Evolutionary conservation across 2,797 vertebrate genomes (phyloP).

Genomic region (Sebastes iracundus): DNA sequence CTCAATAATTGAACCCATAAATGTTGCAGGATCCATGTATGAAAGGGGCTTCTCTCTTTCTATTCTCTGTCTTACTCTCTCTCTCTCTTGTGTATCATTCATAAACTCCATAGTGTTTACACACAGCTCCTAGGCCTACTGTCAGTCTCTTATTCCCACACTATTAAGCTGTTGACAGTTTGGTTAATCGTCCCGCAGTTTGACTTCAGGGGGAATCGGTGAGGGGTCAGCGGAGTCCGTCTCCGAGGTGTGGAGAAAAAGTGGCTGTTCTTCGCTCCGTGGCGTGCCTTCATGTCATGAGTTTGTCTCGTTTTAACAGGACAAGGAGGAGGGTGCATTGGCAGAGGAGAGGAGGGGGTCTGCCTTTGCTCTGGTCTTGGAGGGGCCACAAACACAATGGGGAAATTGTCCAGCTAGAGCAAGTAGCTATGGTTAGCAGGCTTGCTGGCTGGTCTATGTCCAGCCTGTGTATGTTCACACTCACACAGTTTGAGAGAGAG

Average conservation of each 20-base stretch:
- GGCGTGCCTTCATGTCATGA: conserved; percentile 29
- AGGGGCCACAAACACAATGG: conserved; percentile 60
- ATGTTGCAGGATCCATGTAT: conserved; percentile 33
- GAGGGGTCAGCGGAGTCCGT: conserved; percentile 55
- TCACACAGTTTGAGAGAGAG: conserved; percentile 77
- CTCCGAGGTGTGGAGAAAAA: conserved; percentile 57
- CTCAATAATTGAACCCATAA: conserved; percentile 33
- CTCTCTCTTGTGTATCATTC: conserved; percentile 34
- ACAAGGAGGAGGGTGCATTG: not conserved
- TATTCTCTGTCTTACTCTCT: not conserved
- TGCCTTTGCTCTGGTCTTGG: conserved; percentile 65
- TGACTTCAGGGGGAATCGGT: conserved; percentile 59
- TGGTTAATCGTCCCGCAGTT: conserved; percentile 73
- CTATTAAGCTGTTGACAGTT: conserved; percentile 77
- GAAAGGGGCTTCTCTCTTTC: conserved; percentile 2
- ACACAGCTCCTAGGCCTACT: conserved; percentile 49
- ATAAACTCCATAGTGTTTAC: conserved; percentile 56
- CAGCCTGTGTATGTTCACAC: conserved; percentile 51
- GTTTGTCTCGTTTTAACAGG: conserved; percentile 61
- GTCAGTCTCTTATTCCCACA: conserved; percentile 70
- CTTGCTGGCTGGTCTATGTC: conserved; percentile 43
- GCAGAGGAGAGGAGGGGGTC: not conserved
- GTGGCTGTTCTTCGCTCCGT: conserved; percentile 33
- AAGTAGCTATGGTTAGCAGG: conserved; percentile 37
- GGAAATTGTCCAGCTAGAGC: conserved; percentile 66